These are phyloP conservation scores for Prochilodus magdalenae DNA, from an alignment of 2,113 vertebrate species.

Conservation along the genomic window DNA sequence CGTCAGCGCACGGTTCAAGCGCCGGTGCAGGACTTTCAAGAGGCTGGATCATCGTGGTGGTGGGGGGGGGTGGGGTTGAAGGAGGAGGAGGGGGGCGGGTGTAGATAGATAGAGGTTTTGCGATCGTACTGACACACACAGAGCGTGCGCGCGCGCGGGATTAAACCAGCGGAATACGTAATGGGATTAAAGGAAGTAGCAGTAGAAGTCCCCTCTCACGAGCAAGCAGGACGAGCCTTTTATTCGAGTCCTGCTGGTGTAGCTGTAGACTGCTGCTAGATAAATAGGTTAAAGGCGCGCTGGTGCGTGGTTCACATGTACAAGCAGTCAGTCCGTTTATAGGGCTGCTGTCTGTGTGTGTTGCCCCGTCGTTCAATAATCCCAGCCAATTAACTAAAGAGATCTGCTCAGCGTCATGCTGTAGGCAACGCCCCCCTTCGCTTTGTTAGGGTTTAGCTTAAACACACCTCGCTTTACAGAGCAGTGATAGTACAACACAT, in stretches of 20 bases:
- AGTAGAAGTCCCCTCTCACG: slow-evolving; percentile 14
- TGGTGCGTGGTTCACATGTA: background rate
- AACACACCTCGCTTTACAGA: slow-evolving; percentile 29
- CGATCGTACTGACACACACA: slow-evolving; percentile 55
- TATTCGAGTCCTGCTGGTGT: background rate
- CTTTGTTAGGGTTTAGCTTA: slow-evolving; percentile 51
- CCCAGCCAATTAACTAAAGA: slow-evolving; percentile 53
- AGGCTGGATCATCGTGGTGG: too few relatives aligned
- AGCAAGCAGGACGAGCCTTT: background rate
- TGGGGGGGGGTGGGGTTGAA: slow-evolving; percentile 33
- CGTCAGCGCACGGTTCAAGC: background rate
- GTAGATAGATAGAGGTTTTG: slow-evolving; percentile 39
- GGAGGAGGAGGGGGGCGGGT: slow-evolving; percentile 33
- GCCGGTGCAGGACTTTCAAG: slow-evolving; percentile 19
- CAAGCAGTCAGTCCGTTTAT: background rate
- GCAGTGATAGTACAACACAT: slow-evolving; percentile 5
- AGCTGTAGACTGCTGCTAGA: background rate
- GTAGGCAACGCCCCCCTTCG: slow-evolving; percentile 28
- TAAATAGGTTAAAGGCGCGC: background rate
- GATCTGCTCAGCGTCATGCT: slow-evolving; percentile 40
- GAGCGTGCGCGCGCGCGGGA: slow-evolving; percentile 39
- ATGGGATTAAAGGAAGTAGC: slow-evolving; percentile 69
- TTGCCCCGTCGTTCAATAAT: slow-evolving; percentile 56
- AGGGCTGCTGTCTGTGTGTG: background rate
- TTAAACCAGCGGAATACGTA: slow-evolving; percentile 67